Percentiles rank a stretch among this genome's conserved stretches.
Evolutionary conservation across 2,113 vertebrate genomes (phyloP).

Genomic region (Microtus richardsoni): DNA sequence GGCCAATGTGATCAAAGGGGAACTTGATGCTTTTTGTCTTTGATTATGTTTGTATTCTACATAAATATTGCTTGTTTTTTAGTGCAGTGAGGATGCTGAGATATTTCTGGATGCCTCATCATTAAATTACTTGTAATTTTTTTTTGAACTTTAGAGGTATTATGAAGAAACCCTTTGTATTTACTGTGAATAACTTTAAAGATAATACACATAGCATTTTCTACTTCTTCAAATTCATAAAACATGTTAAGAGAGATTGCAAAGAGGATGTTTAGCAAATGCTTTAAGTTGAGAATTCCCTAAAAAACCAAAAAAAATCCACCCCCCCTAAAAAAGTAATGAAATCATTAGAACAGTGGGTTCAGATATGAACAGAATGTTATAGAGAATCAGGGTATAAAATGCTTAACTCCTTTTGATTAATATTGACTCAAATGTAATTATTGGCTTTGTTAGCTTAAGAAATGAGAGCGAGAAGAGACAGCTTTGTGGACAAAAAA

Average conservation of each 20-base stretch:
- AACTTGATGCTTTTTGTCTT: background rate
- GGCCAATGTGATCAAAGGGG: background rate
- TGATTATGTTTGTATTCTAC: background rate
- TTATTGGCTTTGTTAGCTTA: background rate
- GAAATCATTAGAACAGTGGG: background rate
- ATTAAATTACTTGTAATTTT: constrained; percentile 19
- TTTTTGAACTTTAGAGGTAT: background rate
- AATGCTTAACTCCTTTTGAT: background rate
- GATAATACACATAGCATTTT: background rate
- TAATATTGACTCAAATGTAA: background rate
- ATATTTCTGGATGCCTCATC: background rate
- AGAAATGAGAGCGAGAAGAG: background rate
- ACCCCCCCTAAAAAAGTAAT: background rate
- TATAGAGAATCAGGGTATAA: background rate
- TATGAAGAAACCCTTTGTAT: background rate
- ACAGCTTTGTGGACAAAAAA: background rate
- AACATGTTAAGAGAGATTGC: background rate
- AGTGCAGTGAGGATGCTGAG: background rate
- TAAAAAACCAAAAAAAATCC: constrained; percentile 4
- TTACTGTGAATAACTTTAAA: background rate
- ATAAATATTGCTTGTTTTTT: background rate
- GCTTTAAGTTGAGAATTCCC: background rate
- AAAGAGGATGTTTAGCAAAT: background rate
- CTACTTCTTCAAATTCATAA: background rate
- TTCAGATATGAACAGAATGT: background rate